These are phyloP conservation scores for Neoascia interrupta DNA, from an alignment of 2,888 invertebrate genomes.

Conservation along the genomic window DNA sequence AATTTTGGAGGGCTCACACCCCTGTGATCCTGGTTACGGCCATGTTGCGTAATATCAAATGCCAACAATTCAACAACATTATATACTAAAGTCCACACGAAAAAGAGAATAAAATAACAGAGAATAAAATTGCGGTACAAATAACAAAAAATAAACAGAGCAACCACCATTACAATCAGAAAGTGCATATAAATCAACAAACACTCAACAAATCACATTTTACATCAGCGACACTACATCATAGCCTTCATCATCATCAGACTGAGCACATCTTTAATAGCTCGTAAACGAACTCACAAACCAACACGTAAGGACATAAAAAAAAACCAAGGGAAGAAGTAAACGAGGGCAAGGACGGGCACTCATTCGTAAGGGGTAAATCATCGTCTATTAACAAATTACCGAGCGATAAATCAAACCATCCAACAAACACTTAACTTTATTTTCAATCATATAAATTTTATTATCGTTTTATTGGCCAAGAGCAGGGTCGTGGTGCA, in stretches of 20 bases:
- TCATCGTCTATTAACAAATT: constrained; percentile 74
- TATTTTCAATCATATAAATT: constrained; percentile 74
- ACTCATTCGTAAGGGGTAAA: constrained; percentile 71
- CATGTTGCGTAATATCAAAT: too few relatives aligned
- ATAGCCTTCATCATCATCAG: constrained; percentile 26
- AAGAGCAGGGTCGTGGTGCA: constrained; percentile 5
- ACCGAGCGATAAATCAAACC: constrained; percentile 73
- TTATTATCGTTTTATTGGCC: constrained; percentile 73
- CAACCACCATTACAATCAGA: constrained; percentile 28
- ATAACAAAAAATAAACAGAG: constrained; percentile 29
- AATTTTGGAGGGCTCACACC: too few relatives aligned
- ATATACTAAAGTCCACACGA: too few relatives aligned
- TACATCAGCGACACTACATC: constrained; percentile 46
- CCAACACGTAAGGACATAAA: constrained; percentile 67
- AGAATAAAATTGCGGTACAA: too few relatives aligned
- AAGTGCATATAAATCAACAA: constrained; percentile 66
- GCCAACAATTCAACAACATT: too few relatives aligned
- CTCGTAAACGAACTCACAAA: constrained; percentile 63
- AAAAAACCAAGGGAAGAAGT: constrained; percentile 46
- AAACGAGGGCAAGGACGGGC: constrained; percentile 38
- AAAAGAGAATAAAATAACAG: too few relatives aligned
- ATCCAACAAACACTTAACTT: constrained; percentile 73
- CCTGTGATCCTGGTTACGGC: too few relatives aligned
- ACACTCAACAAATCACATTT: constrained; percentile 62
- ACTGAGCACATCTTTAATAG: constrained; percentile 65